Evolutionary conservation across 2,113 vertebrate genomes (phyloP), one percentile per base, ranked within the genome.

Genomic region (Lampris megalopsis): DNA sequence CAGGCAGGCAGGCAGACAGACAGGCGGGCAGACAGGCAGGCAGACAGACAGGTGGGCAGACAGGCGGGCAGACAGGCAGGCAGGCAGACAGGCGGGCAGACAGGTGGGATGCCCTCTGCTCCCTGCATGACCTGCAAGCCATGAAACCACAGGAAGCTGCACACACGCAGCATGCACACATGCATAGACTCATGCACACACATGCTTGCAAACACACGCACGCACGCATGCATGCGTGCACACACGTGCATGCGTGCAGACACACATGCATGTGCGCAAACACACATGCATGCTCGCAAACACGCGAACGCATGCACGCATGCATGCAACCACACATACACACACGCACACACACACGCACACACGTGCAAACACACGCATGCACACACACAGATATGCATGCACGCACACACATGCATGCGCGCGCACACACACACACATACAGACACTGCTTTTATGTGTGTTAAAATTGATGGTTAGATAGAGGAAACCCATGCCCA

Each of bases 71-170:
- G 10, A 53, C 50, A 73, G 65, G 40, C 79, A 69, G 41, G 59
- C 43, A 71, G 81, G 53, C 84, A 84, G 82, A 75, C 53, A 69
- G 84, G 78, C 82, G 86, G 86, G 89, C 88, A 68, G 89, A 87
- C 54, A 69, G 81, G 60, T 79, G 59, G 79, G 40, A 62, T 59
- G 68, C 64, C 79, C 81, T 80, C 81, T 73, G 75, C 77, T 83
- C 84, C 38, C 49, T 1, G 71, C 63, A 71, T 81, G 87, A 88
- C 87, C 87, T 71, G 71, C 3, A 48, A 5, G 48, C 63, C 63
- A 56, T n/a, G 11, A 62, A 70, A 61, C 59, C 56, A 47, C 36
- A 56, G 60, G 66, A 75, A 56, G 49, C 45, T 69, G 40, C 54
- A 57, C 35, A 62, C n/a, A 63, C 50, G 63, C 67, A 58, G 4